Percentiles rank a stretch among this genome's conserved stretches.
phyloP scores from a whole-genome alignment of 2,888 invertebrate genomes.

The Deilephila elpenor region DNA sequence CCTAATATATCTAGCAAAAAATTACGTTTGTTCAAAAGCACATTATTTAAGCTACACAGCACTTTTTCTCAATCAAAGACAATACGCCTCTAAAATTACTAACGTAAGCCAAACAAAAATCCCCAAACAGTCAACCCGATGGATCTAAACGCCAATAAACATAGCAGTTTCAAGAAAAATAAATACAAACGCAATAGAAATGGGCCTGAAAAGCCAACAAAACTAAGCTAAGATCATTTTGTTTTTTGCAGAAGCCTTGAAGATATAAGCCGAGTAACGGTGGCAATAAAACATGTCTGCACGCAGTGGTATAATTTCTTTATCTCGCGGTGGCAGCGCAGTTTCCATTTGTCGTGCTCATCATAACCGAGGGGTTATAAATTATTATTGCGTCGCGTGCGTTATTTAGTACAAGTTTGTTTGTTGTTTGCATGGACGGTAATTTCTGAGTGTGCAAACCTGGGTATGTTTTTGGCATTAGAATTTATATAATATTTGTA shows the following conservation, averaged over 20 bases:
- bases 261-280: constrained; percentile 37
- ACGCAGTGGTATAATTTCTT: constrained; percentile 73
- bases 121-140: not conserved
- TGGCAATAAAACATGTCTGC: constrained; percentile 46
- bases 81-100: too few species aligned
- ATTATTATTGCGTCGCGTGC: constrained; percentile 63
- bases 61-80: too few species aligned
- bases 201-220: not conserved
- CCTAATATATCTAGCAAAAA: too few species aligned
- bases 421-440: constrained; percentile 29
- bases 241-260: constrained; percentile 18
- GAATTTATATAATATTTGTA: too few species aligned
- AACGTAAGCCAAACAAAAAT: not conserved
- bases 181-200: constrained; percentile 12
- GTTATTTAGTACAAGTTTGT: constrained; percentile 37
- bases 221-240: constrained; percentile 17
- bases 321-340: constrained; percentile 71
- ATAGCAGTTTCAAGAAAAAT: constrained; percentile 4
- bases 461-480: not conserved
- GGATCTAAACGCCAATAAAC: constrained; percentile 13
- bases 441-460: not conserved
- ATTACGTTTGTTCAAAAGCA: too few species aligned
- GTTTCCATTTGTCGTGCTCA: constrained; percentile 71
- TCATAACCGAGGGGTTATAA: constrained; percentile 68
- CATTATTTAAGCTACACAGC: too few species aligned